These are phyloP conservation scores for Mythimna ferrago DNA, from an alignment of 2,888 invertebrate species.

Conservation along the genomic window DNA sequence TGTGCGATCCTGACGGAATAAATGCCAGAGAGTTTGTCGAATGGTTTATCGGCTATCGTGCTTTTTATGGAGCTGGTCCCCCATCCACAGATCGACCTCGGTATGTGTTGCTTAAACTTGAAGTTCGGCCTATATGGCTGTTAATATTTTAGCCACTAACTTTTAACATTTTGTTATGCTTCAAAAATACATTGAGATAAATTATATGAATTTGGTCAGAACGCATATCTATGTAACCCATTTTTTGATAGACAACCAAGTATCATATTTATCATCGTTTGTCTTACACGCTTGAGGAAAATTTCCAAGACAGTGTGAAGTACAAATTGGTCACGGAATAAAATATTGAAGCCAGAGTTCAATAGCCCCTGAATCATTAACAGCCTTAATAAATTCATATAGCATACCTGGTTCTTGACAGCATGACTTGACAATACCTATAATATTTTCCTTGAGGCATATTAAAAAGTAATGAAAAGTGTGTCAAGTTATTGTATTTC, in stretches of 20 bases:
- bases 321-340: constrained; percentile 41
- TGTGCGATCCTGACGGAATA: too few relatives aligned
- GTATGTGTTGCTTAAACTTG: too few relatives aligned
- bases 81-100: too few relatives aligned
- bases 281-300: constrained; percentile 20
- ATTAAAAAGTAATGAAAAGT: constrained; percentile 25
- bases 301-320: constrained; percentile 16
- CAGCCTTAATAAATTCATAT: constrained; percentile 29
- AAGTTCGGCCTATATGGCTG: too few relatives aligned
- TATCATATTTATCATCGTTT: constrained; percentile 6
- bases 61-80: too few relatives aligned
- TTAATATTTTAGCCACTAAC: too few relatives aligned
- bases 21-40: too few relatives aligned
- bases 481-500: constrained; percentile 31
- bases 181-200: neutral
- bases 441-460: constrained; percentile 23
- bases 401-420: constrained; percentile 16
- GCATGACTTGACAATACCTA: constrained; percentile 27
- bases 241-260: neutral
- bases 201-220: too few relatives aligned
- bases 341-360: constrained; percentile 34
- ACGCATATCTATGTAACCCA: neutral
- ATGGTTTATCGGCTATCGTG: too few relatives aligned
- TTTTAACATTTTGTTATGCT: too few relatives aligned
- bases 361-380: constrained; percentile 43